Evolutionary conservation across 2,797 vertebrate species (phyloP), one percentile per base, ranked within the genome.

Genomic region (Helarctos malayanus): DNA sequence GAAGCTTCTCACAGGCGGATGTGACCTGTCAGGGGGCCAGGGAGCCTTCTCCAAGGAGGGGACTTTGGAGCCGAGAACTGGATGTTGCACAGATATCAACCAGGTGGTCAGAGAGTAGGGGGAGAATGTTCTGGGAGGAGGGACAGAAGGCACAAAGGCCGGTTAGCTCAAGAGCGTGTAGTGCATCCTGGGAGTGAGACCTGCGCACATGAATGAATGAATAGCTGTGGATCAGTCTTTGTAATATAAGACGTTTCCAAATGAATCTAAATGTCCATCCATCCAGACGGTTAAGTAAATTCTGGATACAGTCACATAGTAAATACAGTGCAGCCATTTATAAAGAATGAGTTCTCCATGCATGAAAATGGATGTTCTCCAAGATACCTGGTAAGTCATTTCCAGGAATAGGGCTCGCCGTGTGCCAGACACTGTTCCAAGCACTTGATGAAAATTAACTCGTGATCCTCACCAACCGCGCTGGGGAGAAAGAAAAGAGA

Each of bases 301-400:
- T 41, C 73, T 88, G 49, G 59, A 13, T 18, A 14, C 47, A 56
- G 35, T 68, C 59, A 56, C 32, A 49, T 35, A 23, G 32, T 21
- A 52, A 27, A 32, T 79, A 79, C 73, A 87, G 21, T 47, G 38
- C 73, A 79, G 73, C 41, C 38, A 29, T 69, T 93, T 79, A 47
- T 93, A 79, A 59, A 49, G 18, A 94, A 16, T 11, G 35, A 63
- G 65, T 27, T 35, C 65, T 69, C 15, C 6, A 10, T 19, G 45
- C n/a, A 61, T 88, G 76, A 52, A 89, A 54, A 94, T 45, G 92
- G 63, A 45, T 54, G 27, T 61, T 82, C 85, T 73, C 92, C 68
- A 82, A 82, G 54, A 81, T 25, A 45, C 85, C 56, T 73, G n/a
- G 5, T 73, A 94, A 81, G 76, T 49, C n/a, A 61, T 21, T 89